A percentile compares a stretch with the other conserved stretches of the same genome.
Evolutionary conservation across 2,888 invertebrate genomes (phyloP).

Genomic region (Exocentrus adspersus): DNA sequence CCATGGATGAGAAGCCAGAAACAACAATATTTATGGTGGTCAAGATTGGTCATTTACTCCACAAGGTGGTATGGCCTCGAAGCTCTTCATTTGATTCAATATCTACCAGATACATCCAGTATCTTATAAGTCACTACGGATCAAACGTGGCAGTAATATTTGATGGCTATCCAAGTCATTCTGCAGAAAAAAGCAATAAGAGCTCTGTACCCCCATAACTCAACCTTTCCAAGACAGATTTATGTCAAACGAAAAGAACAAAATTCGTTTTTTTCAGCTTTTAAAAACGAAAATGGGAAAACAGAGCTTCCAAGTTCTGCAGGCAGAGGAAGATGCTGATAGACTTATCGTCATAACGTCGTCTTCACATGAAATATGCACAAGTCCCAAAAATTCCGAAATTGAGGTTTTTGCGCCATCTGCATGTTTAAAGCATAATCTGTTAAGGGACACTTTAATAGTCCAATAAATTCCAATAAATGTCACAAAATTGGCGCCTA

Average conservation of each 20-base stretch:
- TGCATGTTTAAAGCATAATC: too few species aligned
- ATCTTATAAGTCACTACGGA: not conserved
- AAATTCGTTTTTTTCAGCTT: not conserved
- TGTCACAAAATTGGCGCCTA: too few species aligned
- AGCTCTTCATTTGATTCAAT: not conserved
- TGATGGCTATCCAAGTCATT: not conserved
- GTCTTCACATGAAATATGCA: too few species aligned
- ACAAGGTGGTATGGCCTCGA: not conserved
- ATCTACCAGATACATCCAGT: not conserved
- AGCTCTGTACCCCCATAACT: not conserved
- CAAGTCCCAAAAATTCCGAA: too few species aligned
- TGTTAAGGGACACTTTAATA: too few species aligned
- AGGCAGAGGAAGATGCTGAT: not conserved
- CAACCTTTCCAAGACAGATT: not conserved
- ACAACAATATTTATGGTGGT: too few species aligned
- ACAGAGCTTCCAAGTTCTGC: not conserved
- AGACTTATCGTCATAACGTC: not conserved
- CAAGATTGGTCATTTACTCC: too few species aligned
- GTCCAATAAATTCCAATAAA: too few species aligned
- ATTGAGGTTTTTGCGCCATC: too few species aligned
- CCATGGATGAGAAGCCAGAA: too few species aligned
- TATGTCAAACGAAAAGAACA: not conserved
- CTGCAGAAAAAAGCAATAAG: not conserved
- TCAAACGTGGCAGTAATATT: not conserved
- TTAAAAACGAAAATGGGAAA: not conserved